Evolutionary conservation across 2,113 vertebrate genomes (phyloP).

Genomic region (Arenaria interpres): DNA sequence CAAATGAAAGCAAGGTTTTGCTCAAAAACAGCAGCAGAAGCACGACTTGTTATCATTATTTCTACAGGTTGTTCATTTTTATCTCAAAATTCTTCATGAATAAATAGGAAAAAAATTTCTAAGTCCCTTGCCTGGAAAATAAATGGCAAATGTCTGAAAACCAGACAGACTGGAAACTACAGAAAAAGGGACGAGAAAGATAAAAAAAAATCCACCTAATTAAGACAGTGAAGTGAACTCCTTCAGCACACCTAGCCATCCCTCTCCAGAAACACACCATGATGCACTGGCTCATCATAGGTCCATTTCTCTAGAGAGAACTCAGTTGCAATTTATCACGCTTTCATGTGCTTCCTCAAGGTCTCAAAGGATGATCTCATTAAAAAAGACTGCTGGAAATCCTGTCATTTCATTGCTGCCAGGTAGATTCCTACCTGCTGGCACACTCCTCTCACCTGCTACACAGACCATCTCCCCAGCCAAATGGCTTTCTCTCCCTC

Average conservation of each 20-base stretch:
- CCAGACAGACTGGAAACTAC: neutral
- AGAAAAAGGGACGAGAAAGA: neutral
- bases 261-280: neutral
- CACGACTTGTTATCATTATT: neutral
- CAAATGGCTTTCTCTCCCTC: neutral
- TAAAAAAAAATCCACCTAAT: neutral
- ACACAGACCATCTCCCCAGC: neutral
- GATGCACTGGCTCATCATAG: neutral
- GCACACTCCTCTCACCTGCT: neutral
- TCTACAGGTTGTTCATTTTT: neutral
- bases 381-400: neutral
- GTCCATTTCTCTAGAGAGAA: neutral
- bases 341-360: neutral
- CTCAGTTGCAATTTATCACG: neutral
- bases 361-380: neutral
- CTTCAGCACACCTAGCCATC: neutral
- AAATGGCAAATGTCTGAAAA: neutral
- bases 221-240: neutral
- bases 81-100: neutral
- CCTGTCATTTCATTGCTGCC: neutral
- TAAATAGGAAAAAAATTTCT: neutral
- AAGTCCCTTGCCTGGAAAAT: neutral
- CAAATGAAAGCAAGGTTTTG: neutral
- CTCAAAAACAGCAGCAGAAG: neutral
- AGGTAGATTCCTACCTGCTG: neutral